phyloP scores from a whole-genome alignment of 2,113 vertebrate species.

The Corvus cornix region DNA sequence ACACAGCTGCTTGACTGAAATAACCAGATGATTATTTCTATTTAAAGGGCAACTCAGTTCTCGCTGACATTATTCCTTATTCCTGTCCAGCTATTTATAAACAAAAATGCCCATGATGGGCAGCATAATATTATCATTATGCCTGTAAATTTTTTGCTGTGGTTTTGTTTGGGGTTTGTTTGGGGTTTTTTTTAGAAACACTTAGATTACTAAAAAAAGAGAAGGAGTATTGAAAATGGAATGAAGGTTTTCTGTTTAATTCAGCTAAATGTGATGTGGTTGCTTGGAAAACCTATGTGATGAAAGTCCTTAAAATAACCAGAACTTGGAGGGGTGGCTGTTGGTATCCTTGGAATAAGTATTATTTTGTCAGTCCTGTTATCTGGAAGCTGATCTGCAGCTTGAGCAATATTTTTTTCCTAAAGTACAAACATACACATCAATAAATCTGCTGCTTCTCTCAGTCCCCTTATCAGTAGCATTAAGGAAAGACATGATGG shows the following conservation, averaged over 20 bases:
- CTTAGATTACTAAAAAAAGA: not conserved
- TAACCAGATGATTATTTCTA: not conserved
- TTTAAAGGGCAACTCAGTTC: slow-evolving; percentile 21
- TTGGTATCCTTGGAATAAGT: not conserved
- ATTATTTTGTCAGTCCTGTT: not conserved
- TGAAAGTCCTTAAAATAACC: not conserved
- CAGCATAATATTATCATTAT: not conserved
- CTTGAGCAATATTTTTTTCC: not conserved
- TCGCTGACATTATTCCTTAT: not conserved
- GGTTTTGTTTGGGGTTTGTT: not conserved
- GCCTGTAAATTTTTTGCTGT: not conserved
- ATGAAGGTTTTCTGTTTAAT: not conserved
- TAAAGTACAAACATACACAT: not conserved
- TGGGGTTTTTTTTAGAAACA: not conserved
- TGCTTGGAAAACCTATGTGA: not conserved
- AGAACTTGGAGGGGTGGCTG: not conserved
- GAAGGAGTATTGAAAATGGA: not conserved
- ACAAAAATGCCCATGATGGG: not conserved
- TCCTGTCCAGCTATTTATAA: not conserved
- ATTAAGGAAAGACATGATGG: not conserved
- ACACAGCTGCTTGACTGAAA: not conserved
- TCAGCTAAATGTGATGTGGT: not conserved
- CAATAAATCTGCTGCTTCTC: not conserved
- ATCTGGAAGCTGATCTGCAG: not conserved
- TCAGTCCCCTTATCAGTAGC: not conserved